Base-by-base conservation (phyloP, 2,113 vertebrate species). In the Sapayoa aenigma region DNA sequence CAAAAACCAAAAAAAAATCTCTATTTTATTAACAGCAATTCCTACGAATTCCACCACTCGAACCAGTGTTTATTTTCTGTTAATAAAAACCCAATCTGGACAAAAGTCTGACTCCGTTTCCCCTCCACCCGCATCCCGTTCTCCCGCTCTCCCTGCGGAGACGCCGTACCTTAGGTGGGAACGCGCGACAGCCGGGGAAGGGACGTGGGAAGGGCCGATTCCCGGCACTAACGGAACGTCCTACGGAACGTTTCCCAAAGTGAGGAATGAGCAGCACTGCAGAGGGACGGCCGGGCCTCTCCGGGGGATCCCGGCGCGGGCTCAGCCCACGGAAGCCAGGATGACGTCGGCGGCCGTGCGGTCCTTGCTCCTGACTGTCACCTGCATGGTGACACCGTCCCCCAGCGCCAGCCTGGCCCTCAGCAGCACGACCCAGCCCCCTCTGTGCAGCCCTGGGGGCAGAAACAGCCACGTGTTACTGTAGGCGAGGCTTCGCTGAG, bases 351-450 rank as follows among this genome's bases (percentile, higher is more conserved):
- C 99, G 0, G 99, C 98, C 1, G 97, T 98, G 96, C 99, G 98
- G 11, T 99, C 99, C 31, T 94, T 94, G 96, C 99, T 99, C 89
- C 99, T 98, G 27, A 99, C 99, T 0, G 99, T 99, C 97, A 99
- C 99, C 97, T 99, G 99, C 99, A 99, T 99, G 83, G 99, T 99
- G 59, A 99, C 99, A 1, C 99, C 99, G 5, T 99, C 99, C 6
- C 98, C 99, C 44, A 99, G 97, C 0, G 99, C 99, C 20, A 99
- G 98, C 56, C 98, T 99, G 68, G 99, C 98, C 17, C 99, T 98
- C 28, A 99, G 97, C 96, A 99, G 91, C 53, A 98, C 97, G 2
- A 99, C 99, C 4, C 97, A 97, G 92, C 99, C 98, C 2, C 99
- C 99, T 85, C 99, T 98, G 97, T 98, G 99, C 39, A 99, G 97